Evolutionary conservation across 2,797 vertebrate genomes (phyloP), one percentile per base, ranked within the genome.

Genomic region (Podargus strigoides): DNA sequence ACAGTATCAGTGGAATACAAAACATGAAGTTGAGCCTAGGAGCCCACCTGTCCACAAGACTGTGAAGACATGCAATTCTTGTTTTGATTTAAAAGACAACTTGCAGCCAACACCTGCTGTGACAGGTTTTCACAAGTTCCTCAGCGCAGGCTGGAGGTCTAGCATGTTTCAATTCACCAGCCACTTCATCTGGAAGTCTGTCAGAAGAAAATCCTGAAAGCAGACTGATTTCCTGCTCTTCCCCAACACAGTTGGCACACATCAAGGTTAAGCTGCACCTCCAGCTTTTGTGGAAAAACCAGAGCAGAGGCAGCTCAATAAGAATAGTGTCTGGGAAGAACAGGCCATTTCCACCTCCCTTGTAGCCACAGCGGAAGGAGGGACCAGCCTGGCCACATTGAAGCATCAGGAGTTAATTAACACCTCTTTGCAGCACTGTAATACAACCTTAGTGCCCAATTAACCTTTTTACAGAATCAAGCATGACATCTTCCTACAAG

Each of bases 41-140:
- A 94, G 55, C 41, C 47, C 63, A 41, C 24, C 24, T 76, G 63
- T 30, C 23, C 39, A 56, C 3, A 26, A 59, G 36, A 56, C 58
- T 89, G 44, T 41, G 52, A 95, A 94, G 85, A 74, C 52, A 69
- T 0, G 1, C 15, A 79, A 59, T 53, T 73, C 69, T 86, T 92
- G 58, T 59, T 95, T 89, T 88, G 76, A 89, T 67, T 86, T 75
- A 90, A 77, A 82, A 81, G 73, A 63, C 76, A 92, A 56, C 46
- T 87, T 90, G 69, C 58, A 91, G 84, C 34, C 41, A 83, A 42
- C 73, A 91, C 76, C 49, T 88, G 50, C 79, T 87, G 42, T 70
- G 66, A 94, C 59, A 42, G 26, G 49, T 79, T 92, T 95, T 81
- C 89, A 86, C 87, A 91, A 68, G 69, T 62, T 92, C 39, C 47